Percentiles rank a stretch among this genome's conserved stretches.
Evolutionary conservation across 2,113 vertebrate species (phyloP).

Genomic region (Anhinga anhinga): DNA sequence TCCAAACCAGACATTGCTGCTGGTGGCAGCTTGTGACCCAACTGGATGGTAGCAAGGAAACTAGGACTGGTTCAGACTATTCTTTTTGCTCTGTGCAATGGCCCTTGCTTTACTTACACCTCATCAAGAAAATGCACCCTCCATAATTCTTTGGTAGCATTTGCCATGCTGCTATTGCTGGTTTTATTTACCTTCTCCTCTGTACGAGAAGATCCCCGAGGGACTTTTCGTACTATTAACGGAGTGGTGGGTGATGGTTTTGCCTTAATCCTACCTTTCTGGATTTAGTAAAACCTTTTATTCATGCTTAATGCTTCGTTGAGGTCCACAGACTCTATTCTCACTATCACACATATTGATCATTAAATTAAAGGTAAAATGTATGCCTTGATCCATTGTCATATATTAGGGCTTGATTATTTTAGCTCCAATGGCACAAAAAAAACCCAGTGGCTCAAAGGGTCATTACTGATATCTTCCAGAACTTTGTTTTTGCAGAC

Average conservation of each 20-base stretch:
- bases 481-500: background rate
- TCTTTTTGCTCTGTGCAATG: background rate
- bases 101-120: background rate
- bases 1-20: background rate
- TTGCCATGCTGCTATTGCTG: background rate
- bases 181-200: background rate
- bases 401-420: background rate
- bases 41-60: background rate
- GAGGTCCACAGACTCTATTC: background rate
- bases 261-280: background rate
- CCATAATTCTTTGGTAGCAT: background rate
- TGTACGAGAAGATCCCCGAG: rapidly evolving
- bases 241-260: background rate
- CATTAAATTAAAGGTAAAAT: background rate
- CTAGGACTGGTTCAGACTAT: background rate
- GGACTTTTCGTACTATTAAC: background rate
- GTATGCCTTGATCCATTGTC: background rate
- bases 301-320: background rate
- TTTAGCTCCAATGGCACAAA: background rate
- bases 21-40: background rate
- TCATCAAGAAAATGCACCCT: background rate
- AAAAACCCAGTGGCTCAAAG: background rate
- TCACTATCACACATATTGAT: background rate
- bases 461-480: background rate
- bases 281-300: background rate